Percentiles rank a stretch among this genome's conserved stretches.
Conservation (phyloP, 2,113 vertebrate genomes). For the Strigops habroptila region DNA sequence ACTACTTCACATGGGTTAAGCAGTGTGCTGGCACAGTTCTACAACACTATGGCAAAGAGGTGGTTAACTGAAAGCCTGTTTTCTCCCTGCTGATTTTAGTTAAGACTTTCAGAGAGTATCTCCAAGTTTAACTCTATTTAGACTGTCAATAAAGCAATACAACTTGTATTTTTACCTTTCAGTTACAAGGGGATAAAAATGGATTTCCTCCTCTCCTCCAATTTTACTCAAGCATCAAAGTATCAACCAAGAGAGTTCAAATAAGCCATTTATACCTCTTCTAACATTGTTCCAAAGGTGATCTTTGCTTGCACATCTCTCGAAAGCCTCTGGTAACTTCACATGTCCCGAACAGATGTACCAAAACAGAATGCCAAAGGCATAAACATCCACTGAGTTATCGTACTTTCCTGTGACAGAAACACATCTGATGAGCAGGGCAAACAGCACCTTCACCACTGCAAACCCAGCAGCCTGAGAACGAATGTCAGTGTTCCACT, state of each 20-base stretch:
- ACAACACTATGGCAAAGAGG: not conserved
- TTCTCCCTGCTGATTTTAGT: not conserved
- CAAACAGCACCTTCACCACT: not conserved
- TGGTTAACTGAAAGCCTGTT: not conserved
- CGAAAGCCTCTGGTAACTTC: slow-evolving; percentile 95
- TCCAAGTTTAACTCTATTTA: not conserved
- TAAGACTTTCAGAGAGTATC: not conserved
- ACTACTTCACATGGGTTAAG: fast-evolving
- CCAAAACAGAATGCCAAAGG: slow-evolving; percentile 99
- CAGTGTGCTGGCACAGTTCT: not conserved
- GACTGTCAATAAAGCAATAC: not conserved
- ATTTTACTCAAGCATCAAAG: not conserved
- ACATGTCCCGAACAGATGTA: slow-evolving; percentile 95
- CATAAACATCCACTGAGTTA: slow-evolving; percentile 97
- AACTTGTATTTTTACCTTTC: not conserved
- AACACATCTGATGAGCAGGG: not conserved
- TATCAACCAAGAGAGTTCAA: not conserved
- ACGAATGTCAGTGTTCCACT: fast-evolving
- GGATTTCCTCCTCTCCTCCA: not conserved
- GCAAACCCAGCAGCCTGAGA: not conserved
- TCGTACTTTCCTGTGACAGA: slow-evolving; percentile 90
- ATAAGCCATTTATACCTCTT: slow-evolving; percentile 78
- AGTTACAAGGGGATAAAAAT: not conserved
- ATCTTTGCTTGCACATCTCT: slow-evolving; percentile 96
- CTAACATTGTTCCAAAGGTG: slow-evolving; percentile 98